A percentile compares a stretch with the other conserved stretches of the same genome.
These are phyloP conservation scores for Orchesellides sinensis DNA, from an alignment of 2,888 invertebrate genomes.

Conservation along the genomic window DNA sequence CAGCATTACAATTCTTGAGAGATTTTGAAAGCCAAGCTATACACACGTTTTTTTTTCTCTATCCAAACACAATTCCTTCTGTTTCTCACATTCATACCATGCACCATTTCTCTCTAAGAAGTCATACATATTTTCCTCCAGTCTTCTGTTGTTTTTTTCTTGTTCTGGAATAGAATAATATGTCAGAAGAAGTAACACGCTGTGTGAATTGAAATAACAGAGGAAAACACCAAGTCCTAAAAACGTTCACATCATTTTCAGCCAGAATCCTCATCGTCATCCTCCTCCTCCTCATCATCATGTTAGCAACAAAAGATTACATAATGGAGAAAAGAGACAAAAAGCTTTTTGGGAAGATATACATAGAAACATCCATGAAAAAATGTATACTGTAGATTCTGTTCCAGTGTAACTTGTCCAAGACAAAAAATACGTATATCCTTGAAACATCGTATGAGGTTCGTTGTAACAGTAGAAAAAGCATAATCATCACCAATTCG, in stretches of 20 bases:
- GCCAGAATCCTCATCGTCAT: slow-evolving; percentile 2
- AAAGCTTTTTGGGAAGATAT: not conserved
- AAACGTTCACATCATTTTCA: not conserved
- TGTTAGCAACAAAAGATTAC: slow-evolving; percentile 1
- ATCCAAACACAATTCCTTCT: not conserved
- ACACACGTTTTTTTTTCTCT: not conserved
- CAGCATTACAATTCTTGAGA: slow-evolving; percentile 29
- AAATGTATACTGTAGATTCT: slow-evolving; percentile 1
- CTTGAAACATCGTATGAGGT: slow-evolving; percentile 3
- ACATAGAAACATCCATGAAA: slow-evolving; percentile 5
- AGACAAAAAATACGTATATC: not conserved
- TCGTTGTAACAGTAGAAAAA: not conserved
- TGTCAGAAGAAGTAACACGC: not conserved
- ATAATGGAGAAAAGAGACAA: slow-evolving; percentile 15
- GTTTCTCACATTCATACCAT: not conserved
- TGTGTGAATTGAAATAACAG: slow-evolving; percentile 29
- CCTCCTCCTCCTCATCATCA: slow-evolving; percentile 10
- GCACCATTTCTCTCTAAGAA: slow-evolving; percentile 44
- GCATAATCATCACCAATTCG: not conserved
- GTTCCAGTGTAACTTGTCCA: not conserved
- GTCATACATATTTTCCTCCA: slow-evolving; percentile 44
- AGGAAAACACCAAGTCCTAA: not conserved
- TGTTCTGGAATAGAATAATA: slow-evolving; percentile 22
- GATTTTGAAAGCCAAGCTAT: slow-evolving; percentile 7
- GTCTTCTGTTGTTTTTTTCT: no score